Base-by-base conservation (phyloP, 2,113 vertebrate species). In the Calonectris borealis region DNA sequence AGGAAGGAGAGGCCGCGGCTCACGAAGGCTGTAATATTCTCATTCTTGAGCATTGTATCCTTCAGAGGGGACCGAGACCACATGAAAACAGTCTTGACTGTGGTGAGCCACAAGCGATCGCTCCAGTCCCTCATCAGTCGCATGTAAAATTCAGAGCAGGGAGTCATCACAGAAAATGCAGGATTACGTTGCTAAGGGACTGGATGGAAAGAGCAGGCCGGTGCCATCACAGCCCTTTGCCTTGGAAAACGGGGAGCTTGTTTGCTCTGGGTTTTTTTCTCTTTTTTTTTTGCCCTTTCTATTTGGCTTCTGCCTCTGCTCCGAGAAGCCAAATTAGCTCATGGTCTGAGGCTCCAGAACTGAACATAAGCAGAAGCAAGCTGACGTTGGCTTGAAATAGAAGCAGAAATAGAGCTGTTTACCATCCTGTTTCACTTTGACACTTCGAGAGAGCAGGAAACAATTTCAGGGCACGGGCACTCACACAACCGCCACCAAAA, bases 331-430 rank as follows among this genome's bases (percentile, higher is more conserved):
- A 96, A 95, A 96, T 96, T 88, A 97, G 96, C 85, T 96, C 94
- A 95, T 90, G 90, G 96, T 96, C 94, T 97, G 92, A 83, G 90
- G 92, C 78, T 96, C 84, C 86, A 11, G 44, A 64, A 51, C 40
- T 27, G 78, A 90, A 85, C 87, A 77, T 22, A 66, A 95, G 90
- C 82, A 93, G 87, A 58, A 52, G 57, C 62, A 60, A 93, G 71
- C 51, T 88, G 85, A 58, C 42, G n/a, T 58, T 31, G 96, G 75
- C 90, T 87, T 49, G 79, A 73, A 92, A 70, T 19, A 88, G 94
- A 71, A 91, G 78, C 70, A 91, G 90, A 70, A 88, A 34, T 62
- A 68, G 85, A 88, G 76, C 75, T 77, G 62, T 65, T 95, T 52
- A 58, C 72, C 75, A 32, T 83, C 60, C 72, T 49, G 36, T 38